Conservation (phyloP, 2,888 invertebrate genomes). For the Drosophila atripex region DNA sequence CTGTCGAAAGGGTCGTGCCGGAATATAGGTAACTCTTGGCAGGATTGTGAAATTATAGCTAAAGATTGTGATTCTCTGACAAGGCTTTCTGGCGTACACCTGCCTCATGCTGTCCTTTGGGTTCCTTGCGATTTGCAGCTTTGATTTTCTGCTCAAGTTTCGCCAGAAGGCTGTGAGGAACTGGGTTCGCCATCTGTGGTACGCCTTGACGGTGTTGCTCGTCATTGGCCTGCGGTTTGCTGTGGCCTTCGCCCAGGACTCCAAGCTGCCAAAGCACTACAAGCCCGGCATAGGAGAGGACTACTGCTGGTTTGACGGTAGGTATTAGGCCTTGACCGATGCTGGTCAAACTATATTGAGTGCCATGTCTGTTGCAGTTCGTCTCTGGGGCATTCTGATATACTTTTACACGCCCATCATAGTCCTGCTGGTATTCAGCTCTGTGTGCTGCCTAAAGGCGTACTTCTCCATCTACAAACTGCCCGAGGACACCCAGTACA, state of each 20-base stretch:
- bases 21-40: constrained; percentile 62
- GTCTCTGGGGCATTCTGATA: constrained; percentile 76
- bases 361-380: constrained; percentile 52
- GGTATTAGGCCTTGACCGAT: not conserved
- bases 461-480: constrained; percentile 69
- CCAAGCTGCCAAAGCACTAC: constrained; percentile 61
- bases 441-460: constrained; percentile 65
- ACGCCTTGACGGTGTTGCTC: constrained; percentile 47
- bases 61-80: not conserved
- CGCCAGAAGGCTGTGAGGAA: constrained; percentile 51
- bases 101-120: constrained; percentile 75
- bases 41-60: fast-evolving
- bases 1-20: constrained; percentile 71
- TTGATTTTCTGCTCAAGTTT: constrained; percentile 74
- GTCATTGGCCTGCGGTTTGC: constrained; percentile 66
- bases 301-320: constrained; percentile 79
- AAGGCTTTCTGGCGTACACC: constrained; percentile 77
- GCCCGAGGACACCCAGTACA: constrained; percentile 60
- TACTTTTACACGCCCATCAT: constrained; percentile 74
- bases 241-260: constrained; percentile 73
- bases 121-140: constrained; percentile 71
- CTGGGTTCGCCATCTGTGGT: constrained; percentile 69
- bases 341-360: no score
- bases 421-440: constrained; percentile 61
- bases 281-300: constrained; percentile 79